Evolutionary conservation across 2,888 invertebrate species (phyloP).

Genomic region (Pseudanteris insignis): DNA sequence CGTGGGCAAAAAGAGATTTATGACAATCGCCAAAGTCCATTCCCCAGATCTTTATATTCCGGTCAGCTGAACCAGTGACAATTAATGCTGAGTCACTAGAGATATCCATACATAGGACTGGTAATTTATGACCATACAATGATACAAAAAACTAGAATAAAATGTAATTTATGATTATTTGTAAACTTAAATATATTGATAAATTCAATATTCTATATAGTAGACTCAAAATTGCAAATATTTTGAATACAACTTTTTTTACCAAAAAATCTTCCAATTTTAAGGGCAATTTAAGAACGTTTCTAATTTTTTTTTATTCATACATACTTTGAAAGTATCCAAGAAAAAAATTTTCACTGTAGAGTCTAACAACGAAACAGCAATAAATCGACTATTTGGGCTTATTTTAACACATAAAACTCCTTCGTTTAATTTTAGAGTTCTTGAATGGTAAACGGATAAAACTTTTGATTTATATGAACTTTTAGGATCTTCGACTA

Average conservation of each 20-base stretch:
- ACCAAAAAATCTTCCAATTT: too few species aligned
- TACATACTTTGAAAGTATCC: conserved; percentile 86
- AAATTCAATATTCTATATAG: conserved; percentile 7
- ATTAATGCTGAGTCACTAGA: conserved; percentile 87
- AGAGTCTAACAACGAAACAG: conserved; percentile 89
- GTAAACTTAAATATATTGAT: conserved; percentile 1
- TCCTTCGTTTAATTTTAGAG: conserved; percentile 86
- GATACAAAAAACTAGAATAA: conserved; percentile 74
- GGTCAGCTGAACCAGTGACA: conserved; percentile 94
- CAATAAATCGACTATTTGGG: conserved; percentile 86
- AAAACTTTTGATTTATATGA: conserved; percentile 76
- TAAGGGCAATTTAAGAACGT: too few species aligned
- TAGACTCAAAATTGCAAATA: too few species aligned
- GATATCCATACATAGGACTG: conserved; percentile 92
- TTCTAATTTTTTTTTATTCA: conserved; percentile 9
- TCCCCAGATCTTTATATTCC: conserved; percentile 98
- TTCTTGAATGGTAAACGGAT: conserved; percentile 81
- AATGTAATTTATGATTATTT: too few species aligned
- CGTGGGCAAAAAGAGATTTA: conserved; percentile 93
- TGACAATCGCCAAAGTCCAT: conserved; percentile 99
- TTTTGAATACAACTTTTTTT: too few species aligned
- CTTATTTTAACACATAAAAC: conserved; percentile 85
- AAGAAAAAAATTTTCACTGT: conserved; percentile 95
- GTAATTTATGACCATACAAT: conserved; percentile 95
- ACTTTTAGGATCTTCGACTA: conserved; percentile 75